Percentiles rank a stretch among this genome's conserved stretches.
These are phyloP conservation scores for Theropithecus gelada DNA, from an alignment of 2,113 vertebrate genomes.

Conservation along the genomic window DNA sequence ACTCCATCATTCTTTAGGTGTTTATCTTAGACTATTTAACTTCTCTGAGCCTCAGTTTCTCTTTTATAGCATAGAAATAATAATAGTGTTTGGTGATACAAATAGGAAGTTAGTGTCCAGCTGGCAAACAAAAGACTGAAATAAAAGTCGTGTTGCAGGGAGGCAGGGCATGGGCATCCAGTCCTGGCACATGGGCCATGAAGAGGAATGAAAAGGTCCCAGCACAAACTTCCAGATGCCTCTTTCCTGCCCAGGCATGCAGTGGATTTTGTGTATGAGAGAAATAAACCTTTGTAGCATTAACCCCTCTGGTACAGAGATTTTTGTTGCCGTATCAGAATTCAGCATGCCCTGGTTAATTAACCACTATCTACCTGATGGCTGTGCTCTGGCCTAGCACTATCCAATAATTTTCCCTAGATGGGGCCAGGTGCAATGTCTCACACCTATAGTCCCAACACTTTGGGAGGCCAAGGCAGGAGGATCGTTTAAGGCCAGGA, in stretches of 20 bases:
- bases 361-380: neutral
- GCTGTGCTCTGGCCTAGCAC: rapidly evolving
- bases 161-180: neutral
- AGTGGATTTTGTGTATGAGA: neutral
- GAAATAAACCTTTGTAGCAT: neutral
- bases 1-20: neutral
- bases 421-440: too few relatives aligned
- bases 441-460: too few relatives aligned
- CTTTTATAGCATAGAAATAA: neutral
- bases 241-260: neutral
- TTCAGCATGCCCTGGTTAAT: too few relatives aligned
- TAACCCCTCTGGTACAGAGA: neutral
- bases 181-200: neutral
- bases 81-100: neutral
- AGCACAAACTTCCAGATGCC: neutral
- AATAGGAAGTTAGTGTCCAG: neutral
- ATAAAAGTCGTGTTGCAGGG: neutral
- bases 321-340: neutral
- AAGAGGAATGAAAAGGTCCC: neutral
- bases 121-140: neutral
- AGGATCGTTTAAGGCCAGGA: too few relatives aligned
- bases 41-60: neutral
- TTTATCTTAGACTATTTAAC: neutral
- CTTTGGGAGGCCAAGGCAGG: too few relatives aligned
- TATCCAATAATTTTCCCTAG: neutral